phyloP scores from a whole-genome alignment of 1,140 invertebrate species.

The Brachionus rotundiformis region DNA sequence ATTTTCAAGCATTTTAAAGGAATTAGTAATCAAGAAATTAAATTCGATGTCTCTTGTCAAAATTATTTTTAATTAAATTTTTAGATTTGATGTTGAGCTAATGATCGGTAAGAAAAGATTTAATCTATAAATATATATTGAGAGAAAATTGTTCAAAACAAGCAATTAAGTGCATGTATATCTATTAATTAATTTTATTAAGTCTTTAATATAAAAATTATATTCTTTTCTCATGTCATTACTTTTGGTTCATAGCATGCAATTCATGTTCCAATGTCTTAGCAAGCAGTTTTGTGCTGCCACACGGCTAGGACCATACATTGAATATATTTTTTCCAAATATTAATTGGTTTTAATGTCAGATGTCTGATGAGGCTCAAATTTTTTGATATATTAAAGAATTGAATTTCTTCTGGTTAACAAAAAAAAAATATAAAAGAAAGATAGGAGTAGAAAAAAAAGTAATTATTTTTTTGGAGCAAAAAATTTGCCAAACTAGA shows the following conservation, averaged over 20 bases:
- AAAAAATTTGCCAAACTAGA: no score
- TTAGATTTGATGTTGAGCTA: neutral
- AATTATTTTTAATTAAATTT: neutral
- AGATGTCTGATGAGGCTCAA: neutral
- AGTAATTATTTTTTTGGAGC: no score
- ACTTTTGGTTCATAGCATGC: neutral
- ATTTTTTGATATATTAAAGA: neutral
- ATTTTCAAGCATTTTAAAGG: neutral
- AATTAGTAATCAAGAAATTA: neutral
- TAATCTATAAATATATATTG: neutral
- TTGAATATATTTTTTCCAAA: neutral
- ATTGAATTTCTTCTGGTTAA: neutral
- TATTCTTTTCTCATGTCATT: neutral
- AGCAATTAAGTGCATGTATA: no score
- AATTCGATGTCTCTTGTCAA: neutral
- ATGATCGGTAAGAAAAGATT: neutral
- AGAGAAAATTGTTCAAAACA: neutral
- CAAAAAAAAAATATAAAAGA: no score
- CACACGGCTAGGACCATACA: neutral
- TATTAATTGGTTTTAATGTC: neutral
- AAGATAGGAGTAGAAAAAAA: no score
- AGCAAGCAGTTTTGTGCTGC: neutral
- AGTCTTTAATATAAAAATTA: neutral
- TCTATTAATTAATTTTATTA: neutral
- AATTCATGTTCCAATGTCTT: neutral